Percentiles rank a stretch among this genome's conserved stretches.
phyloP scores from a whole-genome alignment of 2,888 invertebrate genomes.

The Chymomyza caudatula region DNA sequence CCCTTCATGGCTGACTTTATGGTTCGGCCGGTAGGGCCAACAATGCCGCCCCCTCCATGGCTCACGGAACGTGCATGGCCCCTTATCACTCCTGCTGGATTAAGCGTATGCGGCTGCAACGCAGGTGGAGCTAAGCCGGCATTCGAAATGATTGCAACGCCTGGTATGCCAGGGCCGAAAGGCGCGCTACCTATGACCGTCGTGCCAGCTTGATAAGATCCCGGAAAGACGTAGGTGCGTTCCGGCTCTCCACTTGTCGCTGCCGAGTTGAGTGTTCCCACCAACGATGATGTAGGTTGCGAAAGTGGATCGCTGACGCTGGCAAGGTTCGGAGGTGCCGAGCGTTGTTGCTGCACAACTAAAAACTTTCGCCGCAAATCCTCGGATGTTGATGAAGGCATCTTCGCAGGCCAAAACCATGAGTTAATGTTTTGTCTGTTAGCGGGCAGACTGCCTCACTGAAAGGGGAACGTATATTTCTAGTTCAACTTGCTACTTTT shows the following conservation, averaged over 20 bases:
- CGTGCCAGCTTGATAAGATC: constrained; percentile 50
- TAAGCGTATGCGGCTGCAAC: constrained; percentile 28
- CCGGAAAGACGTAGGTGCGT: constrained; percentile 77
- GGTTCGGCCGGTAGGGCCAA: constrained; percentile 81
- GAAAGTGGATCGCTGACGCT: constrained; percentile 33
- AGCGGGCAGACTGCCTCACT: not conserved
- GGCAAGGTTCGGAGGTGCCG: constrained; percentile 69
- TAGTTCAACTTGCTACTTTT: not conserved
- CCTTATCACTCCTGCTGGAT: constrained; percentile 50
- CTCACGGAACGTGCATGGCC: constrained; percentile 90
- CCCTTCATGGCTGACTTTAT: constrained; percentile 86
- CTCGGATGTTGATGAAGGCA: constrained; percentile 77
- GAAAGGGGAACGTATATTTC: not conserved
- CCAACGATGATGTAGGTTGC: constrained; percentile 24
- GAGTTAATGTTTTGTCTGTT: constrained; percentile 45
- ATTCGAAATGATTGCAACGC: constrained; percentile 54
- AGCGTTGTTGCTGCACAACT: constrained; percentile 74
- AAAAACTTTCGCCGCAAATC: constrained; percentile 78
- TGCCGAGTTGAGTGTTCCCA: constrained; percentile 21
- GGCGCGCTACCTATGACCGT: constrained; percentile 57
- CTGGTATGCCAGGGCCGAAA: constrained; percentile 58
- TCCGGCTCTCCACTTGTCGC: constrained; percentile 66
- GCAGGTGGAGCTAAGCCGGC: constrained; percentile 16
- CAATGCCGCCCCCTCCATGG: constrained; percentile 84
- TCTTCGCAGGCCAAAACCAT: constrained; percentile 75